phyloP scores from a whole-genome alignment of 2,888 invertebrate genomes.

The Aphodius granarius region DNA sequence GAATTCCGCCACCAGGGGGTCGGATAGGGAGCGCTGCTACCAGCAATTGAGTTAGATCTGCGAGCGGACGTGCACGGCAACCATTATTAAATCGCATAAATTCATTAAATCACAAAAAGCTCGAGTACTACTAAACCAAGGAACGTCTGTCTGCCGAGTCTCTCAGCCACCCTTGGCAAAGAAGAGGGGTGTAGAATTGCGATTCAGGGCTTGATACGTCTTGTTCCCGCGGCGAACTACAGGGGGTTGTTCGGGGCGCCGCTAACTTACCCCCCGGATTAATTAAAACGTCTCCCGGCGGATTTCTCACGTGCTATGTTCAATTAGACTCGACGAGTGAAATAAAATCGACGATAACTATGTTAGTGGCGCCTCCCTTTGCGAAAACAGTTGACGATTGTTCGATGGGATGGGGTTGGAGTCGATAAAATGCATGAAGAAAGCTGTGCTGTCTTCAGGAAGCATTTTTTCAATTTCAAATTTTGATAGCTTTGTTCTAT shows the following conservation, averaged over 20 bases:
- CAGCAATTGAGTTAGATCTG: slow-evolving; percentile 7
- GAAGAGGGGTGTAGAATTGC: not conserved
- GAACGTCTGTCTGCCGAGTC: not conserved
- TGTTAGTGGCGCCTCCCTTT: not conserved
- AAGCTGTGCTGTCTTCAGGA: not conserved
- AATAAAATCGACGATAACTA: not conserved
- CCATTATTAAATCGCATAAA: slow-evolving; percentile 14
- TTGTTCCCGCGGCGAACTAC: not conserved
- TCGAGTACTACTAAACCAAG: not conserved
- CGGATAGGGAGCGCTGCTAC: too few species aligned
- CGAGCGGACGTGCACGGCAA: not conserved
- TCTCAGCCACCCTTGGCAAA: not conserved
- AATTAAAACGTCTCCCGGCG: not conserved
- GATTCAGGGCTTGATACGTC: not conserved
- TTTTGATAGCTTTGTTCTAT: not conserved
- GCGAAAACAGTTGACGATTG: not conserved
- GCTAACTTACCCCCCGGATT: not conserved
- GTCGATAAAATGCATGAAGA: not conserved
- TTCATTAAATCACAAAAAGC: slow-evolving; percentile 11
- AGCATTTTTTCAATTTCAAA: too few species aligned
- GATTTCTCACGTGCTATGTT: not conserved
- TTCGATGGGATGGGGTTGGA: not conserved
- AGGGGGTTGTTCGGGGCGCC: not conserved
- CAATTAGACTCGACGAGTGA: not conserved
- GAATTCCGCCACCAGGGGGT: not conserved